These are phyloP conservation scores for Cecidostiba fungosa DNA, from an alignment of 2,888 invertebrate genomes.

Conservation along the genomic window DNA sequence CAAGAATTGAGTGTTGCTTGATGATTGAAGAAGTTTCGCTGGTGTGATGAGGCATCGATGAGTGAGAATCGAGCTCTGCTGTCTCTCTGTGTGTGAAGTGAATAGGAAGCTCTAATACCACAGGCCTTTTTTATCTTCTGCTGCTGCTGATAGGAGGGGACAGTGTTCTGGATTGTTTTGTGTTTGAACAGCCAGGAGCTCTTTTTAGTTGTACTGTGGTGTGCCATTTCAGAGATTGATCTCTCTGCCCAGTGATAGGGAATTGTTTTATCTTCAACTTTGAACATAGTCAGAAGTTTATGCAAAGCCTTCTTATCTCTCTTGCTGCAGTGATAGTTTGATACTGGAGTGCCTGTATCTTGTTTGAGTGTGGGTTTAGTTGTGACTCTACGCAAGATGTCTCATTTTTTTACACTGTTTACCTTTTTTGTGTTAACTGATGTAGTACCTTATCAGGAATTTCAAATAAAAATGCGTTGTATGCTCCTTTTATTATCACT, in stretches of 20 bases:
- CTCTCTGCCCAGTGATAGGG: not conserved
- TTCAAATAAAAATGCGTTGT: not conserved
- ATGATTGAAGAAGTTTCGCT: not conserved
- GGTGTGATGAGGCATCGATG: not conserved
- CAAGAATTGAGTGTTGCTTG: not conserved
- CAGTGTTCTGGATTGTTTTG: slow-evolving; percentile 8
- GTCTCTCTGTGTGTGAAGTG: not conserved
- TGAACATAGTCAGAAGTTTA: slow-evolving; percentile 16
- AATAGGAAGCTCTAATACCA: not conserved
- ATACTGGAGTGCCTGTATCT: not conserved
- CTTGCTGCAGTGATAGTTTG: not conserved
- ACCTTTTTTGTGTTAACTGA: not conserved
- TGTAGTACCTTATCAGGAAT: not conserved
- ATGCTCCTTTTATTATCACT: not conserved
- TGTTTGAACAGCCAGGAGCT: not conserved
- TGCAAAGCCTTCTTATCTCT: slow-evolving; percentile 16
- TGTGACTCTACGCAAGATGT: not conserved
- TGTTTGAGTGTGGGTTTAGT: not conserved
- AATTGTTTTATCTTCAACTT: slow-evolving; percentile 29
- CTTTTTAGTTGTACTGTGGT: not conserved
- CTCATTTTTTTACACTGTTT: not conserved
- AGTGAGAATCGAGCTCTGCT: not conserved
- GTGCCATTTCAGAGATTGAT: not conserved
- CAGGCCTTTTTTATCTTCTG: not conserved
- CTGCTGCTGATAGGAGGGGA: not conserved